Conservation (phyloP, 2,888 invertebrate species). For the Caradrina clavipalpis region DNA sequence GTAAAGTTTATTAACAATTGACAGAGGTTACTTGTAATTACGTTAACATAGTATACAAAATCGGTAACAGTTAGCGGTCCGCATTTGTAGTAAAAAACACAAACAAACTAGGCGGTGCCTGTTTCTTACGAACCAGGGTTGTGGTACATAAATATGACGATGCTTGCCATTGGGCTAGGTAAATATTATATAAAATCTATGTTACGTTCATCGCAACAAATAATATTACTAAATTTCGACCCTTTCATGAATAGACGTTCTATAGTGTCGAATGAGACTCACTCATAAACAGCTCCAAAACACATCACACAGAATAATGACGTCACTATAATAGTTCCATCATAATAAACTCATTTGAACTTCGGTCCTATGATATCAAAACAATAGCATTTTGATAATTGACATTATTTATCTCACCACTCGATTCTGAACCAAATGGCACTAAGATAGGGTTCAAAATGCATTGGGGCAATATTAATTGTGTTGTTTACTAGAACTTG, state of each 20-base stretch:
- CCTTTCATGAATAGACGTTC: background rate
- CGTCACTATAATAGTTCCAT: conserved; percentile 58
- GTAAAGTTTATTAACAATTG: too few relatives aligned
- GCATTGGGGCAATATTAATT: conserved; percentile 76
- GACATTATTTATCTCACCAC: conserved; percentile 62
- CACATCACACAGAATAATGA: conserved; percentile 39
- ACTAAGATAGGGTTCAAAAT: conserved; percentile 72
- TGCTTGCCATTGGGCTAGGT: too few relatives aligned
- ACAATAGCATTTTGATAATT: conserved; percentile 82
- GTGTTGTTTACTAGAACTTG: conserved; percentile 88
- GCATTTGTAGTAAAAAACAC: too few relatives aligned
- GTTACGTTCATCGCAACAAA: too few relatives aligned
- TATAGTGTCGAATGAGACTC: background rate
- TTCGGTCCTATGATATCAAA: conserved; percentile 68
- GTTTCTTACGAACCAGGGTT: too few relatives aligned
- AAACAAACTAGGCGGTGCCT: too few relatives aligned
- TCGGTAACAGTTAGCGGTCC: too few relatives aligned
- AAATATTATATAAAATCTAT: too few relatives aligned
- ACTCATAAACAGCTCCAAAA: conserved; percentile 21
- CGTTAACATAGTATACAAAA: too few relatives aligned
- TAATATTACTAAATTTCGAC: background rate
- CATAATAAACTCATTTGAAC: conserved; percentile 70
- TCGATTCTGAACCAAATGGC: conserved; percentile 51
- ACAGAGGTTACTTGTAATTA: too few relatives aligned
- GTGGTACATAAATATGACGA: too few relatives aligned